Evolutionary conservation across 2,888 invertebrate species (phyloP).

Genomic region (Heliconius hortense): DNA sequence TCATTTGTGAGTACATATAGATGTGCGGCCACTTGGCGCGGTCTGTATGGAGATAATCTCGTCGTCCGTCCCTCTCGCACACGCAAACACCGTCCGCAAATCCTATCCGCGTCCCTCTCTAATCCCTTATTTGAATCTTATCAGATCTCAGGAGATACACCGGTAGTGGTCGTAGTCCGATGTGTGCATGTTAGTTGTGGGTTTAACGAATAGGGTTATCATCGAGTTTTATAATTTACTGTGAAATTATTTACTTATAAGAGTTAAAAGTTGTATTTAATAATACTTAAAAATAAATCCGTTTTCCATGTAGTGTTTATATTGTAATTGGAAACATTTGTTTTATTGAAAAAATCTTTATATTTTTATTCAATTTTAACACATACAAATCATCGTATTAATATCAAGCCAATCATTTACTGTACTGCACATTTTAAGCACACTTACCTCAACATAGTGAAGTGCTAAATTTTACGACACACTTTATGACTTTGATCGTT

Average conservation of each 20-base stretch:
- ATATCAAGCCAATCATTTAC: no score
- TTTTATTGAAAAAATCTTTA: background rate
- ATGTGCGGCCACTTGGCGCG: conserved; percentile 65
- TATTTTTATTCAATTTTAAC: no score
- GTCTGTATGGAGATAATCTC: conserved; percentile 78
- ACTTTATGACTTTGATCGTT: background rate
- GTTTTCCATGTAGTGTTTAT: no score
- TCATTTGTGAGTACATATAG: conserved; percentile 50
- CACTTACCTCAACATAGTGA: no score
- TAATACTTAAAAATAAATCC: no score
- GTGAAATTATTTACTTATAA: background rate
- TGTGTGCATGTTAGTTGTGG: conserved; percentile 66
- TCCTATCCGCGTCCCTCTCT: conserved; percentile 73
- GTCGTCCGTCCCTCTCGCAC: conserved; percentile 63
- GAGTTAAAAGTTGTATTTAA: no score
- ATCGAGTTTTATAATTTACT: background rate
- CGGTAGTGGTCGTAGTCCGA: conserved; percentile 70
- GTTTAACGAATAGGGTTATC: conserved; percentile 65
- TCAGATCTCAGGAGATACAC: conserved; percentile 81
- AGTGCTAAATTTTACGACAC: background rate
- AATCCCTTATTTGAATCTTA: conserved; percentile 84
- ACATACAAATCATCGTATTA: no score
- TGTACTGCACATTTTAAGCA: no score
- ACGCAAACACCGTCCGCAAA: conserved; percentile 64
- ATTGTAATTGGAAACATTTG: background rate